phyloP scores from a whole-genome alignment of 30 jellyfish, hydroid and myxozoan species.

The Chrysaora quinquecirrha region DNA sequence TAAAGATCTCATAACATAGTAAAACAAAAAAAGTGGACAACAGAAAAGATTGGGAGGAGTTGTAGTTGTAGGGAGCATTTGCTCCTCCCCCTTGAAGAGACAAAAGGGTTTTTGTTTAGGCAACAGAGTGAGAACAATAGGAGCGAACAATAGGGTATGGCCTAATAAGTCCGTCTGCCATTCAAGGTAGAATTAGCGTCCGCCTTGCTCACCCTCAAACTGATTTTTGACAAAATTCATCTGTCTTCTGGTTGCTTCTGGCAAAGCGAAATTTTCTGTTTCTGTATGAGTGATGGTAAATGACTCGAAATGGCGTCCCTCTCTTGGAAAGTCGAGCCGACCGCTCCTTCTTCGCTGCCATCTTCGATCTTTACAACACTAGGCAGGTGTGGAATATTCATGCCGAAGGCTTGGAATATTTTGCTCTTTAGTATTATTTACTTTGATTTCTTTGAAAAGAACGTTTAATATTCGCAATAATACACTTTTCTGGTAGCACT shows the following conservation, averaged over 20 bases:
- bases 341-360: neutral
- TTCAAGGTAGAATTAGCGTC: no score
- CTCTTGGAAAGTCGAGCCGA: neutral
- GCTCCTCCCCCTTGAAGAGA: no score
- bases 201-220: slow-evolving; percentile 67
- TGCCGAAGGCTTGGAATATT: no score
- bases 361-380: neutral
- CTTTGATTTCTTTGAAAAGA: neutral
- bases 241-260: slow-evolving; percentile 53
- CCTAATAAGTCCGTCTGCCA: no score
- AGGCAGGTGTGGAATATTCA: neutral
- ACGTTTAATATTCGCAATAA: neutral
- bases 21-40: no score
- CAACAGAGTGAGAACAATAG: no score
- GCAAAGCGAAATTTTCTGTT: slow-evolving; percentile 10
- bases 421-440: neutral
- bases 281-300: neutral
- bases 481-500: no score
- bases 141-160: no score
- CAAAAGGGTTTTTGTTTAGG: no score
- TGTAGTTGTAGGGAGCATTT: no score
- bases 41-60: no score
- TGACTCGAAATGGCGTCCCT: neutral
- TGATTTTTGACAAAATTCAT: slow-evolving; percentile 67
- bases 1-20: no score